These are phyloP conservation scores for Brachionus asplanchnoidis DNA, from an alignment of 1,140 invertebrate genomes.

Conservation along the genomic window DNA sequence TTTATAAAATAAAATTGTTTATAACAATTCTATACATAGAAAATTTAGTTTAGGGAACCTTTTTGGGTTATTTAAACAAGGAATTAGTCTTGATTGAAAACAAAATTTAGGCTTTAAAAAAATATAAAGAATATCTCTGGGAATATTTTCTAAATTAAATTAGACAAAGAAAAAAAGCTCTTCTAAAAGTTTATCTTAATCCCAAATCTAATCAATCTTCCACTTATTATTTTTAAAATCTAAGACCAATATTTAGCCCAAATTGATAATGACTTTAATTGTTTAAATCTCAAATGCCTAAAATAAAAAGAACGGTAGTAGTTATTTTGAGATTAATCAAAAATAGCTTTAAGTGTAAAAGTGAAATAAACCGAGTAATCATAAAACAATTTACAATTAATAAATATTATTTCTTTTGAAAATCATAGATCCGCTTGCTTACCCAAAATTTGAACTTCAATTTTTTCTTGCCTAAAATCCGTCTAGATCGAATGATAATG, in stretches of 20 bases:
- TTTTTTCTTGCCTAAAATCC: neutral
- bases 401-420: neutral
- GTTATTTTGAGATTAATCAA: conserved; percentile 24
- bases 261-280: conserved; percentile 19
- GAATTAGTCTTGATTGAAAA: conserved; percentile 21
- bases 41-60: neutral
- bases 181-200: neutral
- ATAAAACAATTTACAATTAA: conserved; percentile 1
- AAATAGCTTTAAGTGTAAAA: neutral
- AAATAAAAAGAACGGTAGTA: neutral
- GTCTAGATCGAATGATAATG: neutral
- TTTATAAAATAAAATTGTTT: neutral
- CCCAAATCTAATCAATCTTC: conserved; percentile 23
- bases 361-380: neutral
- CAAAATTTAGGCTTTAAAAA: neutral
- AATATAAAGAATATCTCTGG: neutral
- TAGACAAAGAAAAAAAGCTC: conserved; percentile 12
- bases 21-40: neutral
- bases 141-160: conserved; percentile 13
- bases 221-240: neutral
- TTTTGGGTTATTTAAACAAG: conserved; percentile 3
- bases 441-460: neutral
- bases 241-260: conserved; percentile 3
- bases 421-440: neutral
- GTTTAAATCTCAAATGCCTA: conserved; percentile 10